These are phyloP conservation scores for Pseudomyrmex concolor DNA, from an alignment of 1,140 invertebrate species.

Conservation along the genomic window DNA sequence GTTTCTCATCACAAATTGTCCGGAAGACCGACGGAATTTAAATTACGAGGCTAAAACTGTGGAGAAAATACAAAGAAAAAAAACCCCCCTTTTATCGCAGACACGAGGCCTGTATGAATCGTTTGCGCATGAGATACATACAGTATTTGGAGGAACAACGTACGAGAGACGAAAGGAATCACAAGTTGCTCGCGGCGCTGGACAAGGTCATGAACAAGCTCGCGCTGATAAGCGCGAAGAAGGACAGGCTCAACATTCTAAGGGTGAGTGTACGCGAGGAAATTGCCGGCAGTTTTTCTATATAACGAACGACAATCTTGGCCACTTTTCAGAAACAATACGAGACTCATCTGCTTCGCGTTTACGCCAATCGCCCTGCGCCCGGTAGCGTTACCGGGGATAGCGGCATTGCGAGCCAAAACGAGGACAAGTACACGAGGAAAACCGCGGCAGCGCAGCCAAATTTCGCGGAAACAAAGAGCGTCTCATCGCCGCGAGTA, in stretches of 20 bases:
- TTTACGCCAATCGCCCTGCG: conserved; percentile 63
- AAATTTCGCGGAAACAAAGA: conserved; percentile 29
- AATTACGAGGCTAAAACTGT: background rate
- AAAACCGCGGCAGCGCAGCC: background rate
- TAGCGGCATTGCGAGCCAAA: conserved; percentile 76
- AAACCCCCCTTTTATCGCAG: conserved; percentile 78
- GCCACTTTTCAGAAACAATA: conserved; percentile 81
- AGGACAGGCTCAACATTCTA: conserved; percentile 86
- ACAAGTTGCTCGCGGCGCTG: conserved; percentile 85
- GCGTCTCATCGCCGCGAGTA: background rate
- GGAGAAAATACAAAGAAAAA: background rate
- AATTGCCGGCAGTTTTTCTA: background rate
- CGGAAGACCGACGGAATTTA: background rate
- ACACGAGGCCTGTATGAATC: conserved; percentile 83
- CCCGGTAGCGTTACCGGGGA: conserved; percentile 70
- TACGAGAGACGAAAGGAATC: conserved; percentile 86
- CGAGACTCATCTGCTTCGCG: conserved; percentile 76
- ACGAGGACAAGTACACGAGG: conserved; percentile 60
- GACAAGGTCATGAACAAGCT: conserved; percentile 87
- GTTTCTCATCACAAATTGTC: too few relatives aligned
- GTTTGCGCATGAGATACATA: conserved; percentile 86
- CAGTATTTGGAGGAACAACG: conserved; percentile 87
- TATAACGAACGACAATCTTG: conserved; percentile 3
- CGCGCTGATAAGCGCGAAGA: conserved; percentile 86
- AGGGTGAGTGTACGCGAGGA: conserved; percentile 80